Evolutionary conservation across 2,888 invertebrate species (phyloP), one percentile per base, ranked within the genome.

Genomic region (Helicoverpa assulta): DNA sequence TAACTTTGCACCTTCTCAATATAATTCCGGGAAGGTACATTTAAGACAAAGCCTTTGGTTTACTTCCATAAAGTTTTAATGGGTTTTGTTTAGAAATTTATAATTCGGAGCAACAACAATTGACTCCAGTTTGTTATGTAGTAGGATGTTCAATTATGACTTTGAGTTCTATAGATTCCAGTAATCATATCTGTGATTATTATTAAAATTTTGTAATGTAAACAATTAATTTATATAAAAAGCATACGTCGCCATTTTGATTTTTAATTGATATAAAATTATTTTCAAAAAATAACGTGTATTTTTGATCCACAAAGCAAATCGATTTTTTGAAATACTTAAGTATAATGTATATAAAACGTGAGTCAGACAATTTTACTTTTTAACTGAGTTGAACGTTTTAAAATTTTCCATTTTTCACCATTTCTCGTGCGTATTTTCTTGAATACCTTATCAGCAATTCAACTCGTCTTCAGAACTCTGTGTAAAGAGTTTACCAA

Each of bases 71-170:
- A 75, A 70, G 59, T 74, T 74, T 70, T 60, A 60, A 64, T 75
- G 70, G 52, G 2, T 47, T 63, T 75, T 75, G 55, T 53, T 63
- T 59, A 57, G 16, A 33, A 63, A 56, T 69, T 52, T 53, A 73
- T 61, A 55, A 74, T 58, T 55, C 26, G 29, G 37, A 12, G n/a
- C 50, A 55, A 52, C 43, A 63, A 74, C 50, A 68, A 68, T 68
- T 43, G 29, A 18, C 47, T 53, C 60, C 21, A 33, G 40, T 29
- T 61, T 58, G 47, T 50, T 33, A 56, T 64, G 16, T 47, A 47
- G 16, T n/a, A 16, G n/a, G 6, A 5, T 14, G 43, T 43, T 43
- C 43, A 43, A 43, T 43, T 16, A 43, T 43, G 14, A 12, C 16
- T 26, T 2, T 2, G 26, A 26, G 26, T 26, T 26, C 26, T 26